Conservation (phyloP, 2,797 vertebrate species). For the Aplochiton taeniatus region DNA sequence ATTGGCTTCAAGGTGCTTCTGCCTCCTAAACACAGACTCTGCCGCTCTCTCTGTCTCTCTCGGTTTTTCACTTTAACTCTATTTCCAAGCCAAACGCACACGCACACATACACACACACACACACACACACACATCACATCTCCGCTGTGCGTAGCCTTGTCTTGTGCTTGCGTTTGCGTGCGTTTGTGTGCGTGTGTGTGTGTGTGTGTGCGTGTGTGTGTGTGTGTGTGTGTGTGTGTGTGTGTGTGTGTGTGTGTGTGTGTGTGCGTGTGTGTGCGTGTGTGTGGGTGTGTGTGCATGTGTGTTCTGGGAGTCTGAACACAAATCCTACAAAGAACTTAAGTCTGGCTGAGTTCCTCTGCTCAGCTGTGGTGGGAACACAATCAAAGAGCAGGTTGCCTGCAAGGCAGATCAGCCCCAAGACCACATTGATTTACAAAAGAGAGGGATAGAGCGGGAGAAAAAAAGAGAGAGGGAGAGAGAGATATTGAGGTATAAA, state of each 20-base stretch:
- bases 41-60: slow-evolving; percentile 23
- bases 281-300: slow-evolving; percentile 13
- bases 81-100: slow-evolving; percentile 55
- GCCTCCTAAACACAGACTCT: slow-evolving; percentile 63
- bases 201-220: slow-evolving; percentile 8
- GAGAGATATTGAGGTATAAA: too few relatives aligned
- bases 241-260: slow-evolving; percentile 24
- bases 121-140: slow-evolving; percentile 48
- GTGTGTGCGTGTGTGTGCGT: neutral
- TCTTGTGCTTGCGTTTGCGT: slow-evolving; percentile 25
- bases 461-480: neutral
- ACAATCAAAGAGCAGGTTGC: slow-evolving; percentile 73
- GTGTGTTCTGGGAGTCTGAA: slow-evolving; percentile 52
- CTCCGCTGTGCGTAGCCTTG: slow-evolving; percentile 33
- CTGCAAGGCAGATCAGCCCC: slow-evolving; percentile 72
- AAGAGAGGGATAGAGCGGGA: slow-evolving; percentile 41
- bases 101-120: slow-evolving; percentile 50
- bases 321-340: slow-evolving; percentile 71
- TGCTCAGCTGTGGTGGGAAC: slow-evolving; percentile 68
- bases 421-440: slow-evolving; percentile 75
- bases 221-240: slow-evolving; percentile 26
- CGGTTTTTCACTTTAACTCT: slow-evolving; percentile 52
- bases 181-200: slow-evolving; percentile 20
- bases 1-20: slow-evolving; percentile 67
- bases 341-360: slow-evolving; percentile 64